Conservation (phyloP, 1,140 invertebrate genomes). For the Drosophila neocordata region DNA sequence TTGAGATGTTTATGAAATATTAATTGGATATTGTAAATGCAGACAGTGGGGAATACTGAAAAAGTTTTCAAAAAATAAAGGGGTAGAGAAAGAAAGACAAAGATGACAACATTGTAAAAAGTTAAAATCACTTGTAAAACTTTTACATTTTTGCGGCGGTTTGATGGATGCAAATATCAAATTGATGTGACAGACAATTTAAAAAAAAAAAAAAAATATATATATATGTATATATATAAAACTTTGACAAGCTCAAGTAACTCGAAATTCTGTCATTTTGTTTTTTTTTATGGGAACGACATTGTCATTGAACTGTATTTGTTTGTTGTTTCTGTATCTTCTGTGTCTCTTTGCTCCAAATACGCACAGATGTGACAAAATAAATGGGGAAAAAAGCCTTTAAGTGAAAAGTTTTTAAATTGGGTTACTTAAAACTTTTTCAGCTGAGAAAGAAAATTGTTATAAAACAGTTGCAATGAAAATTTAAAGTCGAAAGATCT, state of each 20-base stretch:
- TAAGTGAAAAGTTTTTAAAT: slow-evolving; percentile 18
- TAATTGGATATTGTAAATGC: slow-evolving; percentile 55
- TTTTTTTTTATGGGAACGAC: slow-evolving; percentile 1
- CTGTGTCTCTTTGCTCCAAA: neutral
- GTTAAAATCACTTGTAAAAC: slow-evolving; percentile 56
- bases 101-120: slow-evolving; percentile 25
- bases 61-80: neutral
- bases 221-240: too few relatives aligned
- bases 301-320: slow-evolving; percentile 11
- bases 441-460: neutral
- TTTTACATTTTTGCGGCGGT: slow-evolving; percentile 51
- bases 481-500: neutral
- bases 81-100: neutral
- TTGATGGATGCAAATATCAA: slow-evolving; percentile 40
- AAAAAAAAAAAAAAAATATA: neutral
- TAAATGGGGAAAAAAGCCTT: slow-evolving; percentile 4
- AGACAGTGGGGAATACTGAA: slow-evolving; percentile 1
- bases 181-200: slow-evolving; percentile 44
- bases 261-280: slow-evolving; percentile 14
- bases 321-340: neutral
- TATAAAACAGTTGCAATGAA: neutral
- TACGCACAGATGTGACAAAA: slow-evolving; percentile 15
- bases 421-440: slow-evolving; percentile 1
- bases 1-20: slow-evolving; percentile 61
- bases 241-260: slow-evolving; percentile 14